Percentiles rank a stretch among this genome's conserved stretches.
These are phyloP conservation scores for Bombus ignitus DNA, from an alignment of 1,140 invertebrate species.

Conservation along the genomic window DNA sequence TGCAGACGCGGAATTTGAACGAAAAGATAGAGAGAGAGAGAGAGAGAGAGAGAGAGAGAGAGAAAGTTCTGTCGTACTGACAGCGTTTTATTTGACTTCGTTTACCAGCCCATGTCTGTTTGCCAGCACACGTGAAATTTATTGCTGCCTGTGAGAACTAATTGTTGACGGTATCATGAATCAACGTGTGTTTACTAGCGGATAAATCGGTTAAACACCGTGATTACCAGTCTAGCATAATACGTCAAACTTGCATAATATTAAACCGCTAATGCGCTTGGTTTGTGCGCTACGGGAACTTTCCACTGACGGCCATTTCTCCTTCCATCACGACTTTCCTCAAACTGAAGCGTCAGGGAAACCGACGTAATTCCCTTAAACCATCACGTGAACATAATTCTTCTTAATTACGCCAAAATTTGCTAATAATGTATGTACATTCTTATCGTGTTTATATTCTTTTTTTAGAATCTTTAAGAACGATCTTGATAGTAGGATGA, in stretches of 20 bases:
- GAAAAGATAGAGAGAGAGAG: too few relatives aligned
- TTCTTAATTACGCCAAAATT: not conserved
- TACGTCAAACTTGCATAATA: constrained; percentile 41
- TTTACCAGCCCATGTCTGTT: constrained; percentile 11
- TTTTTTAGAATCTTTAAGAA: not conserved
- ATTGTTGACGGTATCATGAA: constrained; percentile 47
- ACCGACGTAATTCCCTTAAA: not conserved
- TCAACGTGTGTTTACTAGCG: constrained; percentile 30
- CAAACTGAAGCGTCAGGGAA: not conserved
- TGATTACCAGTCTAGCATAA: constrained; percentile 16
- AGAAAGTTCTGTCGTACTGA: not conserved
- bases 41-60: constrained; percentile 1
- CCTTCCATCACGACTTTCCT: not conserved
- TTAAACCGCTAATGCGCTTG: not conserved
- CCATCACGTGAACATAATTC: not conserved
- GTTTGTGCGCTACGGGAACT: not conserved
- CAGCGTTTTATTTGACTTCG: constrained; percentile 39
- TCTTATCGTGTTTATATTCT: not conserved
- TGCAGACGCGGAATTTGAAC: not conserved
- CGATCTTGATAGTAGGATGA: not conserved
- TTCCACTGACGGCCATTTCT: constrained; percentile 13
- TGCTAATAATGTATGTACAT: not conserved
- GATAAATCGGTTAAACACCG: constrained; percentile 43
- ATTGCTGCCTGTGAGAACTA: constrained; percentile 20
- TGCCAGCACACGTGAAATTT: constrained; percentile 8